phyloP scores from a whole-genome alignment of 1,140 invertebrate species.

The Lasioglossum albipes region DNA sequence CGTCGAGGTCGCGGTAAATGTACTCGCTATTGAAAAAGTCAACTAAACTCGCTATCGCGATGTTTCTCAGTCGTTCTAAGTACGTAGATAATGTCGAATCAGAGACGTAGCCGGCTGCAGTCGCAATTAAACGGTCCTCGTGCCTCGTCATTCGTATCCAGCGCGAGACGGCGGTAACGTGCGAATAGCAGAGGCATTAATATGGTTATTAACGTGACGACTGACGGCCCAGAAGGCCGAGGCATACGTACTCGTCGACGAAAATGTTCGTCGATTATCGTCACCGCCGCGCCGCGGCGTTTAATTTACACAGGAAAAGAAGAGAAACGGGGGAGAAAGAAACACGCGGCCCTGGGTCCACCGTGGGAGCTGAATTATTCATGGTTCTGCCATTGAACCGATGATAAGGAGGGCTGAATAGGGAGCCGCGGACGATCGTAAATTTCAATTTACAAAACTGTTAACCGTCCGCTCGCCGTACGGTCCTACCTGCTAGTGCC shows the following conservation, averaged over 20 bases:
- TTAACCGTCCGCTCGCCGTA: constrained; percentile 59
- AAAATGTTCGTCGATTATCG: constrained; percentile 54
- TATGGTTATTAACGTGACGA: constrained; percentile 16
- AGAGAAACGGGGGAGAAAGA: constrained; percentile 30
- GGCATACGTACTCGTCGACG: neutral
- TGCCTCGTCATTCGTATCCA: constrained; percentile 11
- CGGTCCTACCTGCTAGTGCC: constrained; percentile 40
- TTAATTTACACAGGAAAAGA: constrained; percentile 58
- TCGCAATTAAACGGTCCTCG: constrained; percentile 6
- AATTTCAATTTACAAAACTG: constrained; percentile 74
- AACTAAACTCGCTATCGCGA: neutral
- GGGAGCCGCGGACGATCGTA: constrained; percentile 50
- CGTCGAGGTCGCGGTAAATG: neutral
- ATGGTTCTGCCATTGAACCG: constrained; percentile 65
- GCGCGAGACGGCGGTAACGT: neutral
- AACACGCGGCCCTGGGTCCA: constrained; percentile 29
- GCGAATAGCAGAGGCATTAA: constrained; percentile 20
- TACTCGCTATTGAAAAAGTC: neutral
- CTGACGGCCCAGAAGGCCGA: neutral
- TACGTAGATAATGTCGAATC: no score
- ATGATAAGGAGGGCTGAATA: constrained; percentile 58
- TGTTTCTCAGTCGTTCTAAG: no score
- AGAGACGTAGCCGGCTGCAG: neutral
- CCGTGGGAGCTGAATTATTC: constrained; percentile 69
- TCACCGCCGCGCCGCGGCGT: constrained; percentile 4